phyloP scores from a whole-genome alignment of 1,140 invertebrate species.

The Heliconius hermathena region DNA sequence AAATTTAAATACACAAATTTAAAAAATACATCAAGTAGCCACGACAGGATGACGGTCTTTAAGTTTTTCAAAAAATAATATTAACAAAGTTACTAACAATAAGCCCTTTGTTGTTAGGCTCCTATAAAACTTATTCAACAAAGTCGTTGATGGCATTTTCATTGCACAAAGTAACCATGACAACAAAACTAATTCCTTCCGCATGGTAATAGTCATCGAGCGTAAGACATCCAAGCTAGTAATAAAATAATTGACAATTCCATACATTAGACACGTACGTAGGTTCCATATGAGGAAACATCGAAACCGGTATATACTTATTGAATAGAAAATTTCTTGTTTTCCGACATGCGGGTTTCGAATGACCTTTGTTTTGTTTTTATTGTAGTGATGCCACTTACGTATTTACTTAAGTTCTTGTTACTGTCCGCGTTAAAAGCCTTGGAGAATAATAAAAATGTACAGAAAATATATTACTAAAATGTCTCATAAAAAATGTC shows the following conservation, averaged over 20 bases:
- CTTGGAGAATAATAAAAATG: conserved; percentile 43
- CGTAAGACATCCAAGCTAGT: conserved; percentile 21
- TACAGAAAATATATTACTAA: not conserved
- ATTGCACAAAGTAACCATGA: conserved; percentile 35
- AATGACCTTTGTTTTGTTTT: conserved; percentile 52
- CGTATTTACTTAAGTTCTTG: conserved; percentile 22
- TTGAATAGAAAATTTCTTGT: conserved; percentile 27
- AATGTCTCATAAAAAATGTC: not conserved
- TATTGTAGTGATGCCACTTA: conserved; percentile 29
- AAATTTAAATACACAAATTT: too few species aligned
- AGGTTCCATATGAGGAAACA: conserved; percentile 28
- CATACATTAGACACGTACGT: conserved; percentile 31
- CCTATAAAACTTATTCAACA: conserved; percentile 10
- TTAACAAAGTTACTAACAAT: conserved; percentile 8
- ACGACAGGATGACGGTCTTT: not conserved
- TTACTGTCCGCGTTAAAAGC: conserved; percentile 46
- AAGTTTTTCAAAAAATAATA: not conserved
- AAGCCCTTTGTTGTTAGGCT: not conserved
- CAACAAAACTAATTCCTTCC: conserved; percentile 38
- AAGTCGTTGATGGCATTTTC: conserved; percentile 21
- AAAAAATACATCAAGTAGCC: too few species aligned
- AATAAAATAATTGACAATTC: conserved; percentile 42
- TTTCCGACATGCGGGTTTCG: conserved; percentile 43
- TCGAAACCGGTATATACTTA: conserved; percentile 25
- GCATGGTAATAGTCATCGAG: conserved; percentile 33